Conservation (phyloP, 1,140 invertebrate genomes). For the Tribolium madens region DNA sequence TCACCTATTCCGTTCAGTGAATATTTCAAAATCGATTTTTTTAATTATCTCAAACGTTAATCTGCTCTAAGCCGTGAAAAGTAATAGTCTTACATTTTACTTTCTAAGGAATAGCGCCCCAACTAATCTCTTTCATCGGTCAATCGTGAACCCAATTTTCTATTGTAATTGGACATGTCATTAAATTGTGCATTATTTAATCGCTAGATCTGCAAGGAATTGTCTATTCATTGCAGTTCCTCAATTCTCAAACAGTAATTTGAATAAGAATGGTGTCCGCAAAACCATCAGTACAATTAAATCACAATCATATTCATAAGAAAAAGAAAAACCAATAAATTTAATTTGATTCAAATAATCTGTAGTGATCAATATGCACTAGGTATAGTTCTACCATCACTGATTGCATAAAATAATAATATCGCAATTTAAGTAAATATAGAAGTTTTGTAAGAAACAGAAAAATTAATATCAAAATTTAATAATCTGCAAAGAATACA, state of each 20-base stretch:
- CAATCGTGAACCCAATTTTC: not conserved
- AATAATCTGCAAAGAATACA: too few species aligned
- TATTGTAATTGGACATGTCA: not conserved
- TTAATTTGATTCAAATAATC: too few species aligned
- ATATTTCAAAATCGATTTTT: not conserved
- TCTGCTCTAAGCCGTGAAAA: not conserved
- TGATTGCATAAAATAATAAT: too few species aligned
- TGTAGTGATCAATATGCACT: too few species aligned
- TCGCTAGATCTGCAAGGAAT: not conserved
- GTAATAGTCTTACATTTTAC: not conserved
- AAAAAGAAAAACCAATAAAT: too few species aligned
- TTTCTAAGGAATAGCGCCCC: not conserved
- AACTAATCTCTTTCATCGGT: not conserved
- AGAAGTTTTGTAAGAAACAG: too few species aligned
- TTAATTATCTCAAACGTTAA: not conserved
- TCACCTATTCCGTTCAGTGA: not conserved
- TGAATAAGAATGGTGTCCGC: too few species aligned
- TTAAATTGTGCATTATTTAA: not conserved
- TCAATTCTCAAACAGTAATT: not conserved
- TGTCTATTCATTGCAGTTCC: not conserved
- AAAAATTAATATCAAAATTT: too few species aligned
- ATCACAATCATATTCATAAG: too few species aligned
- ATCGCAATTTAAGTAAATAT: too few species aligned
- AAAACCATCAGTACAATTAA: too few species aligned
- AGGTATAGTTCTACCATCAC: too few species aligned